Evolutionary conservation across 2,888 invertebrate species (phyloP), one percentile per base, ranked within the genome.

Genomic region (Oxycera nigricornis): DNA sequence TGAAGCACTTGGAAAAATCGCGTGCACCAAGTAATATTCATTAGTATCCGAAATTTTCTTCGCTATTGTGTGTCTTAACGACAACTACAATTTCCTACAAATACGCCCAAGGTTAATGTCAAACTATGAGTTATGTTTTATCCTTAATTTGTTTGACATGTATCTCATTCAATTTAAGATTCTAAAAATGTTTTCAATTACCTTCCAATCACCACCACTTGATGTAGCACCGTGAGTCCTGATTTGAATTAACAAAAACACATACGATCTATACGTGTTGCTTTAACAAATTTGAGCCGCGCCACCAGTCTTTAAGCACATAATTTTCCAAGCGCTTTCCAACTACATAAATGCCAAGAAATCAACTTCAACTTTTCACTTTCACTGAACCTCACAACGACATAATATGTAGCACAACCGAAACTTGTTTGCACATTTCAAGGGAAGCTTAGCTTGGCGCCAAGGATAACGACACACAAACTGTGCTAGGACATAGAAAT

Each of bases 341-440:
- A 14, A 46, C 17, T 46, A 7, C 11, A 46, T 46, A n/a, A 17
- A n/a, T n/a, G n/a, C n/a, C n/a, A 46, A 17, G 46, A 46, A 46
- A 46, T 46, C n/a, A n/a, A n/a, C n/a, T n/a, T 46, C 46, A 46
- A 46, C 46, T 46, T 46, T 46, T 46, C 46, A 46, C 46, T 46
- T 46, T 46, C 46, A 46, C 46, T 46, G 46, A 46, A 14, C 17
- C 17, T 46, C 46, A 46, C 46, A 46, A 46, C 46, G 46, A 46
- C 46, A 46, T 46, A 17, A 46, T 46, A 46, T 46, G 11, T 46
- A 14, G 17, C 46, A 46, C 11, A 46, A 46, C 11, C 46, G 11
- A 2, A 46, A 46, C 46, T 46, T n/a, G n/a, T n/a, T 46, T 7
- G 17, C 46, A 46, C 46, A 46, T 46, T 46, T 46, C n/a, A n/a